A percentile compares a stretch with the other conserved stretches of the same genome.
Evolutionary conservation across 2,888 invertebrate genomes (phyloP).

Genomic region (Xestia ashworthii): DNA sequence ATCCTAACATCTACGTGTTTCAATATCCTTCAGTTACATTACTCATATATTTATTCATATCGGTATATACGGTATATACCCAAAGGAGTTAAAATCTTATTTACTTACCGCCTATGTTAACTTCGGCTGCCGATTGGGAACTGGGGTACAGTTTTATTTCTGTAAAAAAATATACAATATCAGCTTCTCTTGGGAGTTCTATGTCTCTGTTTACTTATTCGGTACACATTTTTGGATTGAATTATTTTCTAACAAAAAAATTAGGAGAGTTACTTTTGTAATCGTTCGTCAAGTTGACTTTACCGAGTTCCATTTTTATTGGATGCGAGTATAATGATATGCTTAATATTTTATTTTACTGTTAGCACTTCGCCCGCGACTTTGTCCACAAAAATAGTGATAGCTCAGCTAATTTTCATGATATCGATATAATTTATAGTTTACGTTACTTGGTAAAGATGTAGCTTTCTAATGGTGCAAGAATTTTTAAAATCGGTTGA

Average conservation of each 20-base stretch:
- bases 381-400: too few relatives aligned
- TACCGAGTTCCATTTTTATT: neutral
- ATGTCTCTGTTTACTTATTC: slow-evolving; percentile 15
- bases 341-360: neutral
- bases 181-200: slow-evolving; percentile 33
- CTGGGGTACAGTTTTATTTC: slow-evolving; percentile 81
- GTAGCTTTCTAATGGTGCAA: too few relatives aligned
- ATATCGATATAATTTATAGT: too few relatives aligned
- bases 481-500: too few relatives aligned
- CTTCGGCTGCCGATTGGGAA: slow-evolving; percentile 76
- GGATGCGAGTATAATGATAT: too few relatives aligned
- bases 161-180: slow-evolving; percentile 67
- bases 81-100: slow-evolving; percentile 66
- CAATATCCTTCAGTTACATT: slow-evolving; percentile 59
- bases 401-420: too few relatives aligned
- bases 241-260: slow-evolving; percentile 18
- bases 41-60: slow-evolving; percentile 67
- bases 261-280: neutral
- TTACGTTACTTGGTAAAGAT: too few relatives aligned
- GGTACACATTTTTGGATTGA: slow-evolving; percentile 20
- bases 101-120: slow-evolving; percentile 74
- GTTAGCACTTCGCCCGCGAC: too few relatives aligned
- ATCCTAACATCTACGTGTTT: slow-evolving; percentile 61
- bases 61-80: slow-evolving; percentile 63
- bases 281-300: neutral